Base-by-base conservation (phyloP, 2,888 invertebrate species). In the Elegia similella region DNA sequence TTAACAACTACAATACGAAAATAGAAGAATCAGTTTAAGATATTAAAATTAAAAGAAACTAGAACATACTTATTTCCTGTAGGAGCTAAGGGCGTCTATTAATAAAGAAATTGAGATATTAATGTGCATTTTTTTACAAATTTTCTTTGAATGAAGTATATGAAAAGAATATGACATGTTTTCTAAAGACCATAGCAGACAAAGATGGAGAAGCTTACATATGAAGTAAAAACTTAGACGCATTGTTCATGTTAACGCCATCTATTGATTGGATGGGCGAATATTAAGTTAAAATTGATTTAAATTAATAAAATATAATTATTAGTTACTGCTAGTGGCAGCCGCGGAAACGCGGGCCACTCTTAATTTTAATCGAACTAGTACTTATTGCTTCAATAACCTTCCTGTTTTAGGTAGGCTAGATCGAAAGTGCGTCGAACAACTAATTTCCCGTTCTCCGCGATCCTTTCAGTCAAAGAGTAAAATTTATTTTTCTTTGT, bases 61-160 rank as follows among this genome's bases (percentile, higher is more conserved):
- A 38, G 44, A 42, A 42, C 42, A 43, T n/a, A 58, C 17, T 52
- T 55, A 42, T 61, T 72, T 67, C 73, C 77, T 78, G 75, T 77
- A 70, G 62, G 65, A 69, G 72, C 68, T 70, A 61, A 72, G 76
- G 75, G 70, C 74, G 52, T 58, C 6, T 38, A 7, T 17, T 17
- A 23, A 23, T 23, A 32, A 54, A 10, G 15, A 42, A 56, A 44
- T 44, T 34, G 32, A 54, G 44, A 44, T 44, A 7, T 32, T 12
- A n/a, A 29, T 29, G 13, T 29, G 47, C 17, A 17, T 5, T 12
- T 47, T 13, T 47, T 13, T 5, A 30, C 47, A 47, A 3, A 23
- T 47, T 30, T 13, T 30, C 47, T 30, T 29, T 46, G 38, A 10
- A 38, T 38, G n/a, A 38, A 38, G 34, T 12, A 23, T 23, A 23